Conservation (phyloP, 2,888 invertebrate species). For the Drosophila subquinaria region DNA sequence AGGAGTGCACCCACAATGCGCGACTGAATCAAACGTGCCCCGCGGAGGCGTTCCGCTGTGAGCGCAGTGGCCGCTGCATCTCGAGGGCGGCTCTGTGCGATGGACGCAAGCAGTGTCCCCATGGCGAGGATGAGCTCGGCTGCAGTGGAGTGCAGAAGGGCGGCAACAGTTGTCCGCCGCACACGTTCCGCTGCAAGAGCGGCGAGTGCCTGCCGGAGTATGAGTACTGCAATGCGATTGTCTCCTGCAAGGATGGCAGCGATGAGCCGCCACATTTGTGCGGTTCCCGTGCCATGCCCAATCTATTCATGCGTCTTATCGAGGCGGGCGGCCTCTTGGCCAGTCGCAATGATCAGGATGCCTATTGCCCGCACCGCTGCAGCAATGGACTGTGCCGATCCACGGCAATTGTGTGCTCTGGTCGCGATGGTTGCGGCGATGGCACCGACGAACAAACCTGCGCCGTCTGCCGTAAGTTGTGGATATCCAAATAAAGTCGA, state of each 20-base stretch:
- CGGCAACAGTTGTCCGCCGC: slow-evolving; percentile 88
- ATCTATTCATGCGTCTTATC: slow-evolving; percentile 83
- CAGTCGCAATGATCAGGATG: slow-evolving; percentile 68
- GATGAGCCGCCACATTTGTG: slow-evolving; percentile 94
- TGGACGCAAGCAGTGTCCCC: slow-evolving; percentile 91
- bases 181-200: slow-evolving; percentile 93
- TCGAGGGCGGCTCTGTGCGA: slow-evolving; percentile 93
- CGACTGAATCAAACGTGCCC: slow-evolving; percentile 87
- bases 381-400: slow-evolving; percentile 95
- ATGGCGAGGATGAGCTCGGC: slow-evolving; percentile 91
- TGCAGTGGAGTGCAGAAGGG: slow-evolving; percentile 88
- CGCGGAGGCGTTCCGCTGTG: slow-evolving; percentile 90
- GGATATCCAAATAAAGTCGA: no score
- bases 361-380: slow-evolving; percentile 92
- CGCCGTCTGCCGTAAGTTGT: slow-evolving; percentile 94
- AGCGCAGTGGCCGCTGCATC: slow-evolving; percentile 89
- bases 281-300: slow-evolving; percentile 86
- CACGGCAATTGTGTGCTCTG: slow-evolving; percentile 95
- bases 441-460: slow-evolving; percentile 94
- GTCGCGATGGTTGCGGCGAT: slow-evolving; percentile 96
- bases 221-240: slow-evolving; percentile 96
- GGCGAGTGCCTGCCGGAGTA: slow-evolving; percentile 95
- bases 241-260: slow-evolving; percentile 94
- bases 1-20: slow-evolving; percentile 89
- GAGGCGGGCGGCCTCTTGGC: slow-evolving; percentile 79